Evolutionary conservation across 2,888 invertebrate species (phyloP).

Genomic region (Lymantria monacha): DNA sequence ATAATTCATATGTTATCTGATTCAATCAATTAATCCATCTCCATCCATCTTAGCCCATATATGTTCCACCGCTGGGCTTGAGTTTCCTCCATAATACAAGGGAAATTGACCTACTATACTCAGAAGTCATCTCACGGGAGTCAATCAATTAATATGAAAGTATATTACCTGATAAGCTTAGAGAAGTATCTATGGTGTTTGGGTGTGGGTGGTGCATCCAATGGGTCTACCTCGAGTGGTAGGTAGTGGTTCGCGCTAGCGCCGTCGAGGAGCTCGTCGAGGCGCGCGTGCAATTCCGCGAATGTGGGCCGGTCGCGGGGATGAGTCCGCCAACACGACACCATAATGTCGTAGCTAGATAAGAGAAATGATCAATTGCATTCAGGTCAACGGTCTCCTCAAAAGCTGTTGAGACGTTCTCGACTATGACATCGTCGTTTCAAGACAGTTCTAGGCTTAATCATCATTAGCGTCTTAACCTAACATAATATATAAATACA

Average conservation of each 20-base stretch:
- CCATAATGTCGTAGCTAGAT: conserved; percentile 88
- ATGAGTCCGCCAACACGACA: conserved; percentile 86
- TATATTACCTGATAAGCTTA: conserved; percentile 50
- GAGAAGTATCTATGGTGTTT: conserved; percentile 39
- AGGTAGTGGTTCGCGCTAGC: conserved; percentile 65
- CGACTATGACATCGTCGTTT: too few species aligned
- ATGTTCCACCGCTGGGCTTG: too few species aligned
- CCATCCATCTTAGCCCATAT: too few species aligned
- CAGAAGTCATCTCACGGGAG: too few species aligned
- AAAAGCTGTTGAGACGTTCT: neutral
- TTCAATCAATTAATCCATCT: too few species aligned
- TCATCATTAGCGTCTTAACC: neutral
- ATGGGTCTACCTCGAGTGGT: conserved; percentile 48
- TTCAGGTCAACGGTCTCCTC: neutral
- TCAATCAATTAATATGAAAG: neutral
- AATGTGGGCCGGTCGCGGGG: conserved; percentile 89
- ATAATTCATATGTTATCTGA: too few species aligned
- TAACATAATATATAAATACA: too few species aligned
- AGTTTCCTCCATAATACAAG: too few species aligned
- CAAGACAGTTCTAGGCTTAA: neutral
- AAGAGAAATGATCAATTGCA: neutral
- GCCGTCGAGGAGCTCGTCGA: conserved; percentile 62
- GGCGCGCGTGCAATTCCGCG: conserved; percentile 73
- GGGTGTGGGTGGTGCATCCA: conserved; percentile 35
- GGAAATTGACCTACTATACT: too few species aligned